These are phyloP conservation scores for Cremastobaeus sp. DNA, from an alignment of 2,888 invertebrate genomes.

Conservation along the genomic window DNA sequence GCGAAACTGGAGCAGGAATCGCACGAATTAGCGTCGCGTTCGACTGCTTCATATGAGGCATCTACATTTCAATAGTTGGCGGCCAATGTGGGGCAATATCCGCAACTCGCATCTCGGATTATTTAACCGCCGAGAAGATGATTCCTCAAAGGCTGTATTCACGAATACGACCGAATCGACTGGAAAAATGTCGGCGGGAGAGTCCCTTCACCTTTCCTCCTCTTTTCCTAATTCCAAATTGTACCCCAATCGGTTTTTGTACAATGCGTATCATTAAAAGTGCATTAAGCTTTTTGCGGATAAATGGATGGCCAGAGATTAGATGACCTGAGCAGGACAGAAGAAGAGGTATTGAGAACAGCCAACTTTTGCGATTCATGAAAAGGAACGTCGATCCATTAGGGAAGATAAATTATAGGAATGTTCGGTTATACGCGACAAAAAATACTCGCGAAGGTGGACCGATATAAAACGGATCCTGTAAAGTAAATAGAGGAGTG, in stretches of 20 bases:
- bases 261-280: neutral
- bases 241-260: neutral
- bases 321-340: too few relatives aligned
- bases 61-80: conserved; percentile 29
- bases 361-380: conserved; percentile 7
- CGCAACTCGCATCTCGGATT: conserved; percentile 3
- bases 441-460: too few relatives aligned
- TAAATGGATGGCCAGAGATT: conserved; percentile 1
- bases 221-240: neutral
- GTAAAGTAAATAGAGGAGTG: too few relatives aligned
- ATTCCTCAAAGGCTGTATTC: conserved; percentile 23
- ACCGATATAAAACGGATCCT: too few relatives aligned
- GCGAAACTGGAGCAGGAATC: conserved; percentile 26
- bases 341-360: neutral
- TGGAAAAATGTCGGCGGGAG: too few relatives aligned
- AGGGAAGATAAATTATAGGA: conserved; percentile 11
- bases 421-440: too few relatives aligned
- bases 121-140: conserved; percentile 10
- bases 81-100: conserved; percentile 32
- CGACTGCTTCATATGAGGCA: conserved; percentile 14
- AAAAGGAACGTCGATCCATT: conserved; percentile 14
- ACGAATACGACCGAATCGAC: too few relatives aligned
- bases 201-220: neutral
- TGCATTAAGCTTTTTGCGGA: neutral
- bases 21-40: neutral